Evolutionary conservation across 2,797 vertebrate species (phyloP).

Genomic region (Cryptoblepharus egeriae): DNA sequence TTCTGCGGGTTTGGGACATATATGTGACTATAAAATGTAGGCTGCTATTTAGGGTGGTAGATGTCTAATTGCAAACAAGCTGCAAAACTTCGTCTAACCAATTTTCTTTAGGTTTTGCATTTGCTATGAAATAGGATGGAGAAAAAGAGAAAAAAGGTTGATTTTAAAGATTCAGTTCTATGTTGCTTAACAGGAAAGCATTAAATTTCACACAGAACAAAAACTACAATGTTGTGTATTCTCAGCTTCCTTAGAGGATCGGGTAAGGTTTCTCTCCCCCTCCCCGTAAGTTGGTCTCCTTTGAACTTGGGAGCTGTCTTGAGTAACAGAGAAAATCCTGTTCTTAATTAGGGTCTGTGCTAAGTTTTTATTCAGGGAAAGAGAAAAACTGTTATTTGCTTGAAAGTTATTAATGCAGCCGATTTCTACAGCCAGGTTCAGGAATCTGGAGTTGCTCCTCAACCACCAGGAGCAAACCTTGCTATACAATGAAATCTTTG

Average conservation of each 20-base stretch:
- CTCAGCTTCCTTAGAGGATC: neutral
- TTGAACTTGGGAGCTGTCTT: neutral
- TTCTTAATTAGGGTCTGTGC: neutral
- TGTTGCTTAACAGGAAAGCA: conserved; percentile 8
- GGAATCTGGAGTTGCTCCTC: conserved; percentile 74
- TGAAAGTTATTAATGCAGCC: conserved; percentile 40
- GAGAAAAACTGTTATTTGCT: conserved; percentile 21
- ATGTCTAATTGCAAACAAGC: neutral
- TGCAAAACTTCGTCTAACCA: accelerated
- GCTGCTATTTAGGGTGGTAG: neutral
- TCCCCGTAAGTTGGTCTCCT: neutral
- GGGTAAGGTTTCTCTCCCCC: neutral
- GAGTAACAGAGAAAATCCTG: neutral
- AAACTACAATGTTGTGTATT: neutral
- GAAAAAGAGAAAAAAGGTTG: neutral
- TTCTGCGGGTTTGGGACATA: neutral
- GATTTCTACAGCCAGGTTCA: conserved; percentile 72
- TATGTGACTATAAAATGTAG: neutral
- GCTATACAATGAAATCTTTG: conserved; percentile 85
- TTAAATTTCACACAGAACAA: neutral
- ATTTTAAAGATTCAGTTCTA: neutral
- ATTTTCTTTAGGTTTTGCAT: neutral
- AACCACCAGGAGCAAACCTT: conserved; percentile 55
- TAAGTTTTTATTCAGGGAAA: too few relatives aligned
- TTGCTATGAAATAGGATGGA: neutral